Evolutionary conservation across 2,888 invertebrate genomes (phyloP), one percentile per base, ranked within the genome.

Genomic region (Rhamnusium bicolor): DNA sequence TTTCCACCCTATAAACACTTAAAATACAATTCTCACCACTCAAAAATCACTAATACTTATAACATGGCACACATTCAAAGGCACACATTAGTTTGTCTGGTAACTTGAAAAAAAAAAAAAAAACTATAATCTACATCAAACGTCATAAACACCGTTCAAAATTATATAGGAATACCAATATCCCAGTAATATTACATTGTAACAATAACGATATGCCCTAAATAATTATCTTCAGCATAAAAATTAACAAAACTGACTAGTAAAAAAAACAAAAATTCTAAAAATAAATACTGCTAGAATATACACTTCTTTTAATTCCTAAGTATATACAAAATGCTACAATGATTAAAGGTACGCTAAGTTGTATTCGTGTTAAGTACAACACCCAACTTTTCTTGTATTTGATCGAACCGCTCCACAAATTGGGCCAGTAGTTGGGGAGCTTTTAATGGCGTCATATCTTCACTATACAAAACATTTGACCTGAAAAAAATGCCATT

Each of bases 391-490:
- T 83, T 85, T 67, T 87, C 85, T 77, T 88, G 87, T 10, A 88
- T 86, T 71, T 85, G 84, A 68, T 88, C 86, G 67, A 87, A 86
- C 73, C 87, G 80, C 54, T 87, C 87, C 5, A 85, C 79, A 69
- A 87, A 88, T 61, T 86, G 84, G 14, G 84, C 84, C 18, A 88
- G 73, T 3, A 87, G 79, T 24, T 84, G 82, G n/a, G 88, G 87
- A 21, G 86, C 82, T 71, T 73, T 80, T 19, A 86, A 73, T 1
- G 84, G 83, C 16, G 77, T 75, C 62, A 83, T 73, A 53, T 82
- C 79, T 18, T 80, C 78, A 53, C 65, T 69, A 54, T 56, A 76
- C 19, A 79, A 14, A n/a, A 72, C 46, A 40, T 73, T 77, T 5
- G 78, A 72, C 18, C 81, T 81, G 69, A 51, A 63, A 63, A 61